phyloP scores from a whole-genome alignment of 2,797 vertebrate species.

The Peromyscus attwateri region DNA sequence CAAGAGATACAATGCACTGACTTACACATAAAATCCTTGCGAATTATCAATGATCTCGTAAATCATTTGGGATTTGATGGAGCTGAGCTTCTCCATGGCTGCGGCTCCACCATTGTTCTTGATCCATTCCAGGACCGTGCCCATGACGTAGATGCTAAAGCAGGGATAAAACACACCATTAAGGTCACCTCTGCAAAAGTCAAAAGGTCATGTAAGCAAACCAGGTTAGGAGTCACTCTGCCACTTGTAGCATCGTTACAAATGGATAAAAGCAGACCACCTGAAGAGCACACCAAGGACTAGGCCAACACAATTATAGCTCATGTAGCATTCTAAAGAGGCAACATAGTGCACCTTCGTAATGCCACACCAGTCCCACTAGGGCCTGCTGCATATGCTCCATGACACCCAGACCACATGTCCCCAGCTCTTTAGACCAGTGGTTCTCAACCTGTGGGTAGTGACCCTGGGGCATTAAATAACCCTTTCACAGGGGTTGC shows the following conservation, averaged over 20 bases:
- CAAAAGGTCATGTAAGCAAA: background rate
- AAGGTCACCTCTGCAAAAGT: background rate
- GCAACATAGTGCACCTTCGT: background rate
- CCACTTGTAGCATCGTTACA: background rate
- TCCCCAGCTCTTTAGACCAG: background rate
- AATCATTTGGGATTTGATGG: conserved; percentile 93
- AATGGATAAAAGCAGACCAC: background rate
- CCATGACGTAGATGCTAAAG: conserved; percentile 96
- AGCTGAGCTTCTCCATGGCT: conserved; percentile 94
- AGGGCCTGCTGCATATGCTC: background rate
- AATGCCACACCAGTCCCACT: background rate
- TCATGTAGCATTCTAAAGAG: background rate
- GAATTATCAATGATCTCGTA: conserved; percentile 95
- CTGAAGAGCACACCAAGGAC: background rate
- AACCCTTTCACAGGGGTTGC: background rate
- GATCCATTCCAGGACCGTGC: conserved; percentile 97
- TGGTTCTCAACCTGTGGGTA: background rate
- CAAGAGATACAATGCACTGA: conserved; percentile 70
- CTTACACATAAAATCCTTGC: conserved; percentile 96
- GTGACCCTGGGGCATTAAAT: background rate
- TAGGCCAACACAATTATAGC: background rate
- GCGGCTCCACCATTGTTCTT: conserved; percentile 93
- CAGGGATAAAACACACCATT: background rate
- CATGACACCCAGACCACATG: background rate
- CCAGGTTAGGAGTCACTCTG: background rate